Evolutionary conservation across 2,113 vertebrate species (phyloP).

Genomic region (Macrotis lagotis): DNA sequence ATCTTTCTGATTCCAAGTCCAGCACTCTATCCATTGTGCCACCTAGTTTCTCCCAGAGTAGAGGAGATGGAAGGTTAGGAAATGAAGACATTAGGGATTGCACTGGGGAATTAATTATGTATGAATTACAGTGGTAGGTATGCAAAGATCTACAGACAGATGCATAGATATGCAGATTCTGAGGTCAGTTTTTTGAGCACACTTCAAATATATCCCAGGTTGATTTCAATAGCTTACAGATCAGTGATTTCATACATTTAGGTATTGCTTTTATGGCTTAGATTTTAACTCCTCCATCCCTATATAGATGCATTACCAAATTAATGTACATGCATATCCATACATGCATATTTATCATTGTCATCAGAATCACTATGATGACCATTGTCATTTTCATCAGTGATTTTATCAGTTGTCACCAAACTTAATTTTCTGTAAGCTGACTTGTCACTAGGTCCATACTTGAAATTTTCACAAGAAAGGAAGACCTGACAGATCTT

Average conservation of each 20-base stretch:
- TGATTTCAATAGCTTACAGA: not conserved
- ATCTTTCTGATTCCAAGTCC: too few species aligned
- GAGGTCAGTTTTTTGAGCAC: not conserved
- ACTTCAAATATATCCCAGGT: not conserved
- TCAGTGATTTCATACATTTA: not conserved
- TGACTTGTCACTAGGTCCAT: not conserved
- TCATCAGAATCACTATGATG: not conserved
- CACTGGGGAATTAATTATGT: not conserved
- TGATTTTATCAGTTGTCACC: not conserved
- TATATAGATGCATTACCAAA: not conserved
- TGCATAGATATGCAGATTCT: not conserved
- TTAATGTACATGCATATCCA: not conserved
- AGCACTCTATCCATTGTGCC: too few species aligned
- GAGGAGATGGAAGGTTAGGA: not conserved
- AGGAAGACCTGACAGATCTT: not conserved
- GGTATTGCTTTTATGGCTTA: not conserved
- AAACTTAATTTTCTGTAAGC: not conserved
- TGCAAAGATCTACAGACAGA: not conserved
- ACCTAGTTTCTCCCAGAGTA: not conserved
- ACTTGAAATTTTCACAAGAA: not conserved
- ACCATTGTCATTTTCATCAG: not conserved
- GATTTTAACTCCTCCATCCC: not conserved
- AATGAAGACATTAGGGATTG: not conserved
- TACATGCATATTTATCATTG: not conserved
- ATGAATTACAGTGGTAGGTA: not conserved